A percentile compares a stretch with the other conserved stretches of the same genome.
These are phyloP conservation scores for Plodia interpunctella DNA, from an alignment of 1,140 invertebrate species.

Conservation along the genomic window DNA sequence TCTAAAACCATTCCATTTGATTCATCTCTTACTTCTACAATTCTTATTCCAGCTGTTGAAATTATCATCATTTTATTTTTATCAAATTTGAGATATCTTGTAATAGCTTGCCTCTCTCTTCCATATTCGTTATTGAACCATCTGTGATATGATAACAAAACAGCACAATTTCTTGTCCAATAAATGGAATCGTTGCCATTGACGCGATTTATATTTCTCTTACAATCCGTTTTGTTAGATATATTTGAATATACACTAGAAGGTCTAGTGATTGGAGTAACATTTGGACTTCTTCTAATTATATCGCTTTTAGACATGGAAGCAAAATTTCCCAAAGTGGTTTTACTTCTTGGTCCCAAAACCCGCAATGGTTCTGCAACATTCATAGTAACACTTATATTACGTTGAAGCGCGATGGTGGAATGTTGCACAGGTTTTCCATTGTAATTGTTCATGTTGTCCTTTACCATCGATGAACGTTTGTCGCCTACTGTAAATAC, in stretches of 20 bases:
- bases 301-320: too few relatives aligned
- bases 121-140: conserved; percentile 77
- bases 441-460: conserved; percentile 71
- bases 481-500: conserved; percentile 81
- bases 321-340: too few relatives aligned
- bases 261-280: conserved; percentile 72
- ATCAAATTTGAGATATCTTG: conserved; percentile 76
- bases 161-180: conserved; percentile 83
- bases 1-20: conserved; percentile 80
- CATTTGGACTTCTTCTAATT: too few relatives aligned
- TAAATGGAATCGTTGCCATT: conserved; percentile 78
- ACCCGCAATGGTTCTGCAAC: conserved; percentile 74
- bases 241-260: conserved; percentile 72
- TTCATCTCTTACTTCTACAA: conserved; percentile 83
- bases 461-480: conserved; percentile 60
- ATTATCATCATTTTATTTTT: conserved; percentile 79
- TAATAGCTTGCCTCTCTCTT: conserved; percentile 75
- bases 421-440: conserved; percentile 67
- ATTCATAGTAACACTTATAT: conserved; percentile 75
- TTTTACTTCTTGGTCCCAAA: too few relatives aligned
- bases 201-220: conserved; percentile 64
- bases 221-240: conserved; percentile 66
- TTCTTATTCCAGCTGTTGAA: conserved; percentile 81
- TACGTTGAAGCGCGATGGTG: conserved; percentile 68
- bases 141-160: conserved; percentile 81